Base-by-base conservation (phyloP, 2,888 invertebrate species). In the Spialia ferax region DNA sequence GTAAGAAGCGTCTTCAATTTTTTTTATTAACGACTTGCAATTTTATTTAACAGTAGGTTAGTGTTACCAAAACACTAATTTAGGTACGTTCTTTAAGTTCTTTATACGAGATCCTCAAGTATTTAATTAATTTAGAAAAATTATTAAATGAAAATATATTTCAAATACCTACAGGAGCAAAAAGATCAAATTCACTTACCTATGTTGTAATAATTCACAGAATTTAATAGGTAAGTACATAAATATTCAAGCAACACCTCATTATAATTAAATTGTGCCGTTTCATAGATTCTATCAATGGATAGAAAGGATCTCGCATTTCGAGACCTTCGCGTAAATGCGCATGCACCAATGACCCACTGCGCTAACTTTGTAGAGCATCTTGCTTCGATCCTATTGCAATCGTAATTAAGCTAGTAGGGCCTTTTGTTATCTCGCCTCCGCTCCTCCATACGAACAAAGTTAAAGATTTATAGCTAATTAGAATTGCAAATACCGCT, bases 281-380 rank as follows among this genome's bases (percentile, higher is more conserved):
- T 48, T 11, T 7, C 11, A 22, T 0, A 22, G 54, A 54, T 54
- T 23, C 15, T 32, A 62, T 62, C 50, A 20, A 62, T 52, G 13
- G 59, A 26, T 38, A 55, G 29, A 10, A 55, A 8, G 29, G 29
- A 29, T 52, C 48, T 48, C 26, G 15, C 4, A 29, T 11, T 29
- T 45, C 13, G 10, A 61, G 82, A 82, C 81, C 82, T 84, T 55
- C 85, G 84, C 82, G 79, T 70, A 72, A 72, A 73, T 52, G 57
- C 74, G 80, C 79, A 72, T 79, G 83, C 80, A 76, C 83, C 77
- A 85, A 84, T 91, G 88, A 87, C 89, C 88, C 82, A 91, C 82
- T 87, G 80, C 81, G 81, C 84, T 88, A 91, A 91, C 91, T 90
- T 84, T 84, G 85, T 91, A 76, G 92, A 83, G 82, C 90, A 91